Evolutionary conservation across 2,888 invertebrate species (phyloP).

Genomic region (Tuta absoluta): DNA sequence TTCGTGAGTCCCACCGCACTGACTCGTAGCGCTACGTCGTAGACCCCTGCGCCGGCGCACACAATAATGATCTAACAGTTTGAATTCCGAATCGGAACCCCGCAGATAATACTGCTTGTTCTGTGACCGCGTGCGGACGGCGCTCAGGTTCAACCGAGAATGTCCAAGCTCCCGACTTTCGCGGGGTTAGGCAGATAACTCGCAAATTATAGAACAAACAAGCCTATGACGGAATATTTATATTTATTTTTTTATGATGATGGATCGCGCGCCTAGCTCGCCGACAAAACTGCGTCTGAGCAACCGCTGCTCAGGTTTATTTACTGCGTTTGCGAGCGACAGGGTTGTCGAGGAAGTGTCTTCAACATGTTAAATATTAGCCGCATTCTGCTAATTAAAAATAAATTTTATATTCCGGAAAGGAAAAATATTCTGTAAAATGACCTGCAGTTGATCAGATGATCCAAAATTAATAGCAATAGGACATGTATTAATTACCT

Average conservation of each 20-base stretch:
- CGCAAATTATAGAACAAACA: constrained; percentile 59
- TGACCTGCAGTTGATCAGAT: no score
- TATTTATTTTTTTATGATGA: constrained; percentile 41
- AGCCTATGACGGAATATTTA: constrained; percentile 33
- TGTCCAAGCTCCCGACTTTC: constrained; percentile 53
- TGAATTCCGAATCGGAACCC: constrained; percentile 38
- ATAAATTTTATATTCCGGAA: neutral
- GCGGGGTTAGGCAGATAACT: constrained; percentile 54
- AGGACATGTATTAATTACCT: no score
- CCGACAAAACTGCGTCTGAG: constrained; percentile 12
- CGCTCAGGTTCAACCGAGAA: constrained; percentile 57
- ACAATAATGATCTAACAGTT: constrained; percentile 41
- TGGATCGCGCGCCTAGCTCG: constrained; percentile 38
- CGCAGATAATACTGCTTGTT: no score
- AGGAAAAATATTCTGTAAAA: neutral
- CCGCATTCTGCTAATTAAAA: neutral
- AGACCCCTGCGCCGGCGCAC: constrained; percentile 51
- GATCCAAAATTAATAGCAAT: no score
- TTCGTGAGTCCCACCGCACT: constrained; percentile 2
- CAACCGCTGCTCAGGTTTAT: constrained; percentile 11
- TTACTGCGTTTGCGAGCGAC: no score
- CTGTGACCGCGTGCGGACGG: constrained; percentile 55
- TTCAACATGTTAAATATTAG: neutral
- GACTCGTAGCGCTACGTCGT: constrained; percentile 60
- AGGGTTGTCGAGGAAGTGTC: neutral